phyloP scores from a whole-genome alignment of 1,140 invertebrate genomes.

The Phymorhynchus buccinoides region DNA sequence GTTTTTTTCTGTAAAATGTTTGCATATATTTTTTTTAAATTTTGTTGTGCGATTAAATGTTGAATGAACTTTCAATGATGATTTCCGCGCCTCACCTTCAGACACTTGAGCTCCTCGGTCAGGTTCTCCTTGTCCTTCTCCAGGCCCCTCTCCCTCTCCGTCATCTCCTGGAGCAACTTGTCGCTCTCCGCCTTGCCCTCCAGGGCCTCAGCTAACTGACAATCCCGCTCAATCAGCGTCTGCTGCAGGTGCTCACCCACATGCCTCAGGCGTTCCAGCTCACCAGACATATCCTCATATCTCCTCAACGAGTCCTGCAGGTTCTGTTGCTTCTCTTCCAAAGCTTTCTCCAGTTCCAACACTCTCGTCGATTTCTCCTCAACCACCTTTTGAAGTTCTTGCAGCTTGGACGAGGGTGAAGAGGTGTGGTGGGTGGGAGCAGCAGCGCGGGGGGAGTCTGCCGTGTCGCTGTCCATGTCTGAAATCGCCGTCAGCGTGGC shows the following conservation, averaged over 20 bases:
- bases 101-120: conserved; percentile 17
- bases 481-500: conserved; percentile 51
- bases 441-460: conserved; percentile 27
- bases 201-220: background rate
- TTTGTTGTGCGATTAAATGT: no score
- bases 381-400: conserved; percentile 17
- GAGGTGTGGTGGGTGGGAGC: background rate
- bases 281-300: conserved; percentile 47
- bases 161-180: conserved; percentile 41
- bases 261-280: conserved; percentile 46
- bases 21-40: no score
- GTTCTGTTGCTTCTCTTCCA: conserved; percentile 43
- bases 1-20: no score
- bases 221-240: conserved; percentile 9
- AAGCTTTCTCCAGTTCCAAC: conserved; percentile 25
- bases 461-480: conserved; percentile 45
- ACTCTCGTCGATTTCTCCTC: conserved; percentile 22
- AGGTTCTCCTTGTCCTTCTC: conserved; percentile 40
- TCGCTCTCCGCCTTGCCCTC: conserved; percentile 42
- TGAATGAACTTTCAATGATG: no score
- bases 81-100: conserved; percentile 9
- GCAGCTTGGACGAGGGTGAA: conserved; percentile 27
- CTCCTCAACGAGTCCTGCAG: conserved; percentile 27
- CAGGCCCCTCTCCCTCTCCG: conserved; percentile 39
- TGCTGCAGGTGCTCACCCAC: background rate